Evolutionary conservation across 2,113 vertebrate species (phyloP).

Genomic region (Rhabdomys dilectus): DNA sequence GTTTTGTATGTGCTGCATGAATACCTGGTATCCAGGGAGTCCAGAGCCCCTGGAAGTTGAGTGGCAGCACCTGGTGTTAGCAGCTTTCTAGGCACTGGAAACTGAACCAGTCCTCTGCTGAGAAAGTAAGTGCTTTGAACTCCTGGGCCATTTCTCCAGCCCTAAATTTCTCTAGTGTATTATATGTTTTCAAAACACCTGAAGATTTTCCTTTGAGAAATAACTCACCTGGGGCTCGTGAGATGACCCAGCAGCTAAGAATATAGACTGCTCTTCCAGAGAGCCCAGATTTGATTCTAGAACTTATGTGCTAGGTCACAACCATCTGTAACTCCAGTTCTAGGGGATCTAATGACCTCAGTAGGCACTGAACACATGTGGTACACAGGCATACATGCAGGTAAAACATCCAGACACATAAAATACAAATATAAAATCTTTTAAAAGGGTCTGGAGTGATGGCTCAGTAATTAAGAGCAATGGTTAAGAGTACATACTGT

Average conservation of each 20-base stretch:
- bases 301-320: neutral
- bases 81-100: neutral
- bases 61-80: neutral
- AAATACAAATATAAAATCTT: neutral
- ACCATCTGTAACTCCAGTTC: neutral
- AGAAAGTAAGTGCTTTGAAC: neutral
- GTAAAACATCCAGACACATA: neutral
- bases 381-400: neutral
- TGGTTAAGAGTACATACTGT: too few relatives aligned
- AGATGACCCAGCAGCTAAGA: neutral
- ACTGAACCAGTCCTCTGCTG: neutral
- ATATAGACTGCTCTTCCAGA: neutral
- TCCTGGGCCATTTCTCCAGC: neutral
- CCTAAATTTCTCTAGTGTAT: neutral
- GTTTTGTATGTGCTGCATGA: neutral
- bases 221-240: neutral
- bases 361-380: neutral
- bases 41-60: neutral
- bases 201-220: neutral
- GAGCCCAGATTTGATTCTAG: neutral
- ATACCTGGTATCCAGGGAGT: neutral
- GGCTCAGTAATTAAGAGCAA: neutral
- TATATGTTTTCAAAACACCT: neutral
- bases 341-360: neutral
- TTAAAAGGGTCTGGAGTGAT: neutral